phyloP scores from a whole-genome alignment of 2,797 vertebrate species.

The Periparus ater region DNA sequence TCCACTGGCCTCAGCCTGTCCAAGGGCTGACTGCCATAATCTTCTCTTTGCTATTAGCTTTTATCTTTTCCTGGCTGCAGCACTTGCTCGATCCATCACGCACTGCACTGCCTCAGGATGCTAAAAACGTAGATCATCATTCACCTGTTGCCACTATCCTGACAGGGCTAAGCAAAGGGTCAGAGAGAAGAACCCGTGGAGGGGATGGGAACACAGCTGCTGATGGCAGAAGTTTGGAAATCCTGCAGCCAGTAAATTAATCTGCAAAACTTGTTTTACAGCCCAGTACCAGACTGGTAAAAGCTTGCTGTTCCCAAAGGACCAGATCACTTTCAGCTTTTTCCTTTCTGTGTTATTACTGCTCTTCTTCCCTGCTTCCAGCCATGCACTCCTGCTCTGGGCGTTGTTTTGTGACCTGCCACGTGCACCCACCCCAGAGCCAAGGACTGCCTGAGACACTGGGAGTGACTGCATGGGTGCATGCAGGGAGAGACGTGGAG shows the following conservation, averaged over 20 bases:
- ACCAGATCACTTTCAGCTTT: not conserved
- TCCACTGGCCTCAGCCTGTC: not conserved
- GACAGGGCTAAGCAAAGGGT: not conserved
- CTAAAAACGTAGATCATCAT: not conserved
- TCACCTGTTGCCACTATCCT: not conserved
- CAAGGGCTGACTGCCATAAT: not conserved
- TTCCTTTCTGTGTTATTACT: not conserved
- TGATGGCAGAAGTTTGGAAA: not conserved
- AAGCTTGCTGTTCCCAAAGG: not conserved
- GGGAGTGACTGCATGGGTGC: accelerated
- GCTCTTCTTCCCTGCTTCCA: not conserved
- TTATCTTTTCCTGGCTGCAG: not conserved
- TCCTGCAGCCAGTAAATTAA: not conserved
- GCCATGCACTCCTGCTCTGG: not conserved
- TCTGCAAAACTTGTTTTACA: not conserved
- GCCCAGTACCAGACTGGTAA: not conserved
- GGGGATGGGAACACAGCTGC: not conserved
- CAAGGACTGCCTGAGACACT: not conserved
- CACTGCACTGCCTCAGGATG: not conserved
- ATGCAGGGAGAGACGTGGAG: not conserved
- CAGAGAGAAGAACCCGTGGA: not conserved
- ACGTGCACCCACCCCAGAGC: not conserved
- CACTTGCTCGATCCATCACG: not conserved
- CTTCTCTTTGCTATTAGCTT: not conserved
- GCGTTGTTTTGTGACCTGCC: not conserved